phyloP scores from a whole-genome alignment of 2,888 invertebrate species.

The Apeira syringaria region DNA sequence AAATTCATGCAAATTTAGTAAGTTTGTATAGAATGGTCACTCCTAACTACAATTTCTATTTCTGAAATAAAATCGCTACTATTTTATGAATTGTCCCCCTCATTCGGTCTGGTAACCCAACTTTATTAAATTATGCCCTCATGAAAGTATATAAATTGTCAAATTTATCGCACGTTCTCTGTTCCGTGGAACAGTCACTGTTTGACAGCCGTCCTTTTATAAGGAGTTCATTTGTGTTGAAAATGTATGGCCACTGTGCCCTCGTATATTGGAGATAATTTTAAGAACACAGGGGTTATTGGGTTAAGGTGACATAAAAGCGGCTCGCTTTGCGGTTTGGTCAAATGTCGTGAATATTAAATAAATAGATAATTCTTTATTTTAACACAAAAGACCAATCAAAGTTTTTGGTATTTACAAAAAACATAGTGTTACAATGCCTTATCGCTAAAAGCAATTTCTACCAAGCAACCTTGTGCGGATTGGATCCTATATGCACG shows the following conservation, averaged over 20 bases:
- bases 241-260: conserved; percentile 3
- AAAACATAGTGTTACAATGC: too few species aligned
- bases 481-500: too few species aligned
- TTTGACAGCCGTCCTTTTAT: conserved; percentile 18
- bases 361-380: too few species aligned
- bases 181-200: conserved; percentile 2
- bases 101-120: conserved; percentile 35
- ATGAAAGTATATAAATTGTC: conserved; percentile 61
- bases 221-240: conserved; percentile 8
- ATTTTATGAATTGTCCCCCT: background rate
- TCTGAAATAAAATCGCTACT: background rate
- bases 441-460: too few species aligned
- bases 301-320: background rate
- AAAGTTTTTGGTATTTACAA: too few species aligned
- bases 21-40: too few species aligned
- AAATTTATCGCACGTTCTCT: conserved; percentile 52
- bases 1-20: too few species aligned
- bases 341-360: too few species aligned
- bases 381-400: too few species aligned
- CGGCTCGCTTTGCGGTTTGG: background rate
- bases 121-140: conserved; percentile 59
- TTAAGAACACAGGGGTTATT: background rate
- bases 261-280: background rate
- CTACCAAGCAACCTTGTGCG: too few species aligned
- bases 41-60: too few species aligned